Conservation (phyloP, 2,888 invertebrate genomes). For the Argyresthia albistria region DNA sequence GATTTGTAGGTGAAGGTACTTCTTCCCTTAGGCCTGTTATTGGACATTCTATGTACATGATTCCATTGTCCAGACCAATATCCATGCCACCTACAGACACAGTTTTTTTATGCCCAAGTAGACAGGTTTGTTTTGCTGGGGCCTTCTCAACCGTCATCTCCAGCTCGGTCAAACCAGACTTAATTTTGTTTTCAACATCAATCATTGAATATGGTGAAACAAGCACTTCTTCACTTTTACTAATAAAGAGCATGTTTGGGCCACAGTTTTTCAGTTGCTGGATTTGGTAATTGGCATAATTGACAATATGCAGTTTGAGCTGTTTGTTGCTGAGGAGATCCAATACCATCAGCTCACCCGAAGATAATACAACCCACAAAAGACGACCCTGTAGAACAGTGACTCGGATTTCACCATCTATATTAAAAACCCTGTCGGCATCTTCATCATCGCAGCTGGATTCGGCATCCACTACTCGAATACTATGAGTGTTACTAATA, state of each 20-base stretch:
- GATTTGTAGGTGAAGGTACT: constrained; percentile 16
- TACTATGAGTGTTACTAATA: constrained; percentile 23
- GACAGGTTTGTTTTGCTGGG: constrained; percentile 8
- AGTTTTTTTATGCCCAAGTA: constrained; percentile 8
- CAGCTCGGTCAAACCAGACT: constrained; percentile 21
- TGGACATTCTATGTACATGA: constrained; percentile 31
- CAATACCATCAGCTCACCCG: constrained; percentile 35
- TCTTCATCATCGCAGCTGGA: constrained; percentile 16
- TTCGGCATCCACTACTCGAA: constrained; percentile 27
- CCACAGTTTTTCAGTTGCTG: constrained; percentile 22
- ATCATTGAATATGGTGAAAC: constrained; percentile 20
- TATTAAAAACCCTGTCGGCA: constrained; percentile 16
- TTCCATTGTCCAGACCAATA: constrained; percentile 23
- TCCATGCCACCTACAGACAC: constrained; percentile 26
- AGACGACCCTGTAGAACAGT: constrained; percentile 28
- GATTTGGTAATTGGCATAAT: constrained; percentile 34
- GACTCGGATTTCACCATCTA: constrained; percentile 32
- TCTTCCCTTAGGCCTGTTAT: constrained; percentile 32
- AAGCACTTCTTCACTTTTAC: constrained; percentile 46
- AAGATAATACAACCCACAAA: constrained; percentile 41
- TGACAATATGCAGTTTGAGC: constrained; percentile 23
- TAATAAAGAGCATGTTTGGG: constrained; percentile 30
- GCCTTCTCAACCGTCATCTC: constrained; percentile 28
- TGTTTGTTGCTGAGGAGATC: constrained; percentile 25
- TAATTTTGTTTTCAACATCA: constrained; percentile 26